Percentiles rank a stretch among this genome's conserved stretches.
phyloP scores from a whole-genome alignment of 1,140 invertebrate species.

The Chironomus striatipennis region DNA sequence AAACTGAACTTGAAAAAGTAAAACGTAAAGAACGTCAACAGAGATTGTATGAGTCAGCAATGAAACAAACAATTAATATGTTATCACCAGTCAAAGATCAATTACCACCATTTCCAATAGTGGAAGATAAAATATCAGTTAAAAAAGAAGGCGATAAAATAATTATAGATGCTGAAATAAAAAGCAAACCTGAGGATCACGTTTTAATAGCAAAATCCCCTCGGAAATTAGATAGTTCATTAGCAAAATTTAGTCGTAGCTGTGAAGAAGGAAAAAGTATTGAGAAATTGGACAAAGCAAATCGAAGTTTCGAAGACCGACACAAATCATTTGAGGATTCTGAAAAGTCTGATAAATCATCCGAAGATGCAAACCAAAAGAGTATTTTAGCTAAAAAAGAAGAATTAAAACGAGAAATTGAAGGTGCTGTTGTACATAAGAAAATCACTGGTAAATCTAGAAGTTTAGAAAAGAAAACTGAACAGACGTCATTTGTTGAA shows the following conservation, averaged over 20 bases:
- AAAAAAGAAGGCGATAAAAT: conserved; percentile 54
- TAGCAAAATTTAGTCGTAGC: conserved; percentile 56
- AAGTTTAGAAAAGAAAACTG: conserved; percentile 46
- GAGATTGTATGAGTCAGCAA: conserved; percentile 58
- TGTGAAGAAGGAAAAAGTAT: conserved; percentile 51
- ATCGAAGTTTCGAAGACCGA: conserved; percentile 51
- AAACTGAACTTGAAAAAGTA: conserved; percentile 55
- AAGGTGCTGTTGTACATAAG: conserved; percentile 49
- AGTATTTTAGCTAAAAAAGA: conserved; percentile 50
- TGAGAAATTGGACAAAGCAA: conserved; percentile 45
- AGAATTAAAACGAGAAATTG: conserved; percentile 52
- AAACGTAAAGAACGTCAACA: conserved; percentile 60
- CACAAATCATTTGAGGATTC: conserved; percentile 51
- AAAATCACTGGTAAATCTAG: conserved; percentile 46
- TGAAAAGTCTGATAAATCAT: conserved; percentile 45
- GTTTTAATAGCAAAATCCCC: conserved; percentile 61
- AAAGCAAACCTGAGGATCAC: conserved; percentile 51
- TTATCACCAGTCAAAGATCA: conserved; percentile 58
- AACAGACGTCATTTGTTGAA: conserved; percentile 39
- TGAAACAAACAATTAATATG: conserved; percentile 59
- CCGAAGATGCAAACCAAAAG: conserved; percentile 44
- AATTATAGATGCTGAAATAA: conserved; percentile 53
- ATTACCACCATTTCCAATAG: conserved; percentile 54
- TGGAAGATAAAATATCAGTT: conserved; percentile 55
- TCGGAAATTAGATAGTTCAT: conserved; percentile 55